Base-by-base conservation (phyloP, 1,140 invertebrate species). In the Oryctes rhinoceros region DNA sequence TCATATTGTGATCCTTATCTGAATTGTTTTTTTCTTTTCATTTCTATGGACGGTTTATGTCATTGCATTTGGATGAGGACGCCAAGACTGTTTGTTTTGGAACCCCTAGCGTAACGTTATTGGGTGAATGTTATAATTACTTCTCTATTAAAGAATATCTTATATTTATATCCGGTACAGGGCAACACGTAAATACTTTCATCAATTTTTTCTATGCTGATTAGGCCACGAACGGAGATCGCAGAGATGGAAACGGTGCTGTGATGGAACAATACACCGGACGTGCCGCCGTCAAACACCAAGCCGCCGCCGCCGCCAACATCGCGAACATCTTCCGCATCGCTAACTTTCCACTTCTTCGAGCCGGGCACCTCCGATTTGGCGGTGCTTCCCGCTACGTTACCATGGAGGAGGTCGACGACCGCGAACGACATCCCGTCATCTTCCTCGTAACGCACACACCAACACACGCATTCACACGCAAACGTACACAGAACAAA, bases 201-300 rank as follows among this genome's bases (percentile, higher is more conserved):
- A 44, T 44, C 39, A 44, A 44, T 7, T 3, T 10, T 18, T 59
- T 18, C 15, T 6, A n/a, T 7, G n/a, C n/a, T 13, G 53, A 59
- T 76, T 84, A 91, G 91, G 82, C 88, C 90, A n/a, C 89, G 88
- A 86, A 94, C 93, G 83, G 93, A 94, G 89, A 93, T 94, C 82
- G 94, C 94, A 85, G 94, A 96, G 91, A 96, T 95, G 92, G 94
- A 96, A 90, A 96, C 94, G 86, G 94, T 96, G 90, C 94, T 96
- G 91, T 96, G 94, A 96, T 91, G 82, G 81, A 85, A 81, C 78
- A 79, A 81, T 76, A 81, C 82, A 18, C 53, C 15, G 53, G 53
- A 59, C 59, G 81, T 76, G 71, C 76, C 81, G 71, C 84, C 18
- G 62, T 82, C 78, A 76, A 84, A 84, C 84, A 85, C 84, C 85